Conservation (phyloP, 2,113 vertebrate species). For the Plestiodon gilberti region DNA sequence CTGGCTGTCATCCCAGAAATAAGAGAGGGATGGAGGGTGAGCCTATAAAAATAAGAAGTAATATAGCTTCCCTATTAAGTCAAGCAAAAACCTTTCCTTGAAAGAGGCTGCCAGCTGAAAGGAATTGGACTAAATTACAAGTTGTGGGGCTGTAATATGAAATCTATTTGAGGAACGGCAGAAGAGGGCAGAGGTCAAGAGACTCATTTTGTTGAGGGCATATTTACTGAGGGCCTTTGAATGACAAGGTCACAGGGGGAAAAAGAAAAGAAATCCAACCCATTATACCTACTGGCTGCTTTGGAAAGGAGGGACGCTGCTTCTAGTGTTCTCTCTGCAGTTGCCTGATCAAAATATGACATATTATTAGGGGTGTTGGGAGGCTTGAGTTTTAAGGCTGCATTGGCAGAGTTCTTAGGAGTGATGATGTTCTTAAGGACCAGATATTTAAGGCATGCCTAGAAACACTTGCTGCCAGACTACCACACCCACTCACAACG, state of each 20-base stretch:
- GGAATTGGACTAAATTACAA: conserved; percentile 18
- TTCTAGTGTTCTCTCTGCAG: background rate
- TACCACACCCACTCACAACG: background rate
- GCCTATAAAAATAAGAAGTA: background rate
- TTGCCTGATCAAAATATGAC: background rate
- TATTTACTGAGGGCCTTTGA: conserved; percentile 24
- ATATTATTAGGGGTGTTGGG: background rate
- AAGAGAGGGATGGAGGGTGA: background rate
- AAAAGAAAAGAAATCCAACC: background rate
- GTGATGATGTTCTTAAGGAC: background rate
- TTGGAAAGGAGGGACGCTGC: background rate
- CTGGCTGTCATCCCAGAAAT: background rate
- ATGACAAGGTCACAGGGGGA: conserved; percentile 4
- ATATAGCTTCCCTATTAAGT: background rate
- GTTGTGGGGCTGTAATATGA: conserved; percentile 1
- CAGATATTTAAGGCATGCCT: background rate
- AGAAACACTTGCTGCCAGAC: background rate
- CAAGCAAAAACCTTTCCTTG: background rate
- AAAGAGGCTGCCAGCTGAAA: background rate
- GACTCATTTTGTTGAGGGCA: conserved; percentile 21
- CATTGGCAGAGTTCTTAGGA: background rate
- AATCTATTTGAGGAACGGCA: conserved; percentile 15
- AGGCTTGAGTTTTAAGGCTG: background rate
- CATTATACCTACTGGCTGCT: background rate
- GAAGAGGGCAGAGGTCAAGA: conserved; percentile 18